These are phyloP conservation scores for Hestina assimilis DNA, from an alignment of 1,140 invertebrate genomes.

Conservation along the genomic window DNA sequence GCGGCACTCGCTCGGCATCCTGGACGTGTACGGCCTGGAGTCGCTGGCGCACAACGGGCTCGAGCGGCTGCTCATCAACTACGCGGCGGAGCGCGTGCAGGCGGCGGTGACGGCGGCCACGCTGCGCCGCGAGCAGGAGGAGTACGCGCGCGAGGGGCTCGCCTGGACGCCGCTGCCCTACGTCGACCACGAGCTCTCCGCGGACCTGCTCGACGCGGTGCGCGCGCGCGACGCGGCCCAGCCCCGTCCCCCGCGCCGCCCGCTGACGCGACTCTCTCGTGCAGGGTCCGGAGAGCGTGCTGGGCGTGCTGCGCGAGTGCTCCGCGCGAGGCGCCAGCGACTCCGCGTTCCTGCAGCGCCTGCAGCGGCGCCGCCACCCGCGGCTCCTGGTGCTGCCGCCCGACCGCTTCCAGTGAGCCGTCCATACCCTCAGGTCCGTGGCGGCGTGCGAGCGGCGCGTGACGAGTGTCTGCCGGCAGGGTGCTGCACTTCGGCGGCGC, in stretches of 20 bases:
- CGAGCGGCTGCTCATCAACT: conserved; percentile 93
- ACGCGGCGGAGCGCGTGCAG: conserved; percentile 94
- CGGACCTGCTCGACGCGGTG: conserved; percentile 57
- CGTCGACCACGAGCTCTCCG: conserved; percentile 47
- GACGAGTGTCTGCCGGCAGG: conserved; percentile 24
- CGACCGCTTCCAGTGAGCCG: conserved; percentile 58
- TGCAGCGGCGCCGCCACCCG: conserved; percentile 83
- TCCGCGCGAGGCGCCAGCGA: conserved; percentile 79
- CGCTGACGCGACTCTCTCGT: background rate
- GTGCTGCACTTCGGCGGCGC: conserved; percentile 61
- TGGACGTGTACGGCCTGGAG: conserved; percentile 95
- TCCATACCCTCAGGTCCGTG: background rate
- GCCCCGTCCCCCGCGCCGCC: background rate
- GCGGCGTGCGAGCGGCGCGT: background rate
- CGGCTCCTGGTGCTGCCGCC: conserved; percentile 78
- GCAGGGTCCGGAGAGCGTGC: conserved; percentile 57
- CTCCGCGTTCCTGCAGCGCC: conserved; percentile 84
- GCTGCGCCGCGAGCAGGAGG: conserved; percentile 90
- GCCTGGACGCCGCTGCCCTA: conserved; percentile 48
- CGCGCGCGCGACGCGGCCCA: background rate
- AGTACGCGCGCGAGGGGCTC: conserved; percentile 85
- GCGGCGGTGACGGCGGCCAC: conserved; percentile 84
- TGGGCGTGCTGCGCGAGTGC: conserved; percentile 79
- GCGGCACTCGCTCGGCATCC: conserved; percentile 83
- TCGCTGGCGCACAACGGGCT: conserved; percentile 86